phyloP scores from a whole-genome alignment of 2,797 vertebrate species.

The Crocidura indochinensis region DNA sequence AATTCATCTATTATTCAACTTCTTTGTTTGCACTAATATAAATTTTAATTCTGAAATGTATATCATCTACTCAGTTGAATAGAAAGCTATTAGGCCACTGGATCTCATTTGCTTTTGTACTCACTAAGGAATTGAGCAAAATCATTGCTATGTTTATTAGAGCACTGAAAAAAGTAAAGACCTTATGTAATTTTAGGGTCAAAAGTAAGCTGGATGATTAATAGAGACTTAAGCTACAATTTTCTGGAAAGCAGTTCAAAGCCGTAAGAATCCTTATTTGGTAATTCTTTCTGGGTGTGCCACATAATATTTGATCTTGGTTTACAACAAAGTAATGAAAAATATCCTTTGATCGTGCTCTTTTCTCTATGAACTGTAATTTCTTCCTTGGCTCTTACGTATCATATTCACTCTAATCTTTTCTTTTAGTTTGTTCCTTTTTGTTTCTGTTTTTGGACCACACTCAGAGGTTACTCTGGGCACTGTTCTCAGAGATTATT shows the following conservation, averaged over 20 bases:
- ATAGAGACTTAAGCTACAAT: not conserved
- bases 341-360: not conserved
- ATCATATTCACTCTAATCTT: not conserved
- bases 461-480: no score
- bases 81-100: not conserved
- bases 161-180: conserved; percentile 4
- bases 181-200: not conserved
- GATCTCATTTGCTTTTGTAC: not conserved
- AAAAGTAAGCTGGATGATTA: not conserved
- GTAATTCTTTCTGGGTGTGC: not conserved
- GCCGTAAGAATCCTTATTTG: not conserved
- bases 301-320: not conserved
- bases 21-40: not conserved
- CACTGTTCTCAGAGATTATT: no score
- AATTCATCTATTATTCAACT: not conserved
- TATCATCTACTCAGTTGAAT: not conserved
- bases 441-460: no score
- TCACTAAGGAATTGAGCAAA: conserved; percentile 2
- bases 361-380: not conserved
- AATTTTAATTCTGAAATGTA: not conserved
- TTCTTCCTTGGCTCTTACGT: not conserved
- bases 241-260: not conserved
- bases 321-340: not conserved
- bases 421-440: not conserved
- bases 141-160: not conserved